These are phyloP conservation scores for Eumacrocentrus americanus DNA, from an alignment of 2,888 invertebrate genomes.

Conservation along the genomic window DNA sequence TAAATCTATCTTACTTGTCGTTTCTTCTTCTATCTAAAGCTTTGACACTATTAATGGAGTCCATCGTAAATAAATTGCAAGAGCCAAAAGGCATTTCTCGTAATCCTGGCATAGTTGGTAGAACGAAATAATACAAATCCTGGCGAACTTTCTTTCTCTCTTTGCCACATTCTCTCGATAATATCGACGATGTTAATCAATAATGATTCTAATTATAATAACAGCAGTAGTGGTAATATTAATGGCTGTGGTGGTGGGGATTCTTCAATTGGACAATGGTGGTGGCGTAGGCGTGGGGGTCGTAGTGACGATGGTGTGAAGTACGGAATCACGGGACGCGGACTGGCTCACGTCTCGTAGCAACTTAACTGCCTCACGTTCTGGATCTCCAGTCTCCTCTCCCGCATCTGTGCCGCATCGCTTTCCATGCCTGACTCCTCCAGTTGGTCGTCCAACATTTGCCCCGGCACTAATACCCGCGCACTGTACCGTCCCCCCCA, in stretches of 20 bases:
- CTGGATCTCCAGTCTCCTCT: constrained; percentile 35
- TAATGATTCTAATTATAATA: constrained; percentile 45
- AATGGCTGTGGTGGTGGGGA: constrained; percentile 28
- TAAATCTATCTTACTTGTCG: not conserved
- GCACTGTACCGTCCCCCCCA: constrained; percentile 64
- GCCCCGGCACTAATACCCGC: constrained; percentile 52
- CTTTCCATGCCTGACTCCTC: constrained; percentile 30
- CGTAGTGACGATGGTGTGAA: constrained; percentile 59
- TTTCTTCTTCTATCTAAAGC: not conserved
- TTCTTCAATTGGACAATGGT: constrained; percentile 52
- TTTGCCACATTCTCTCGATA: no score
- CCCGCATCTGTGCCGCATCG: constrained; percentile 16
- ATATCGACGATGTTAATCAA: constrained; percentile 45
- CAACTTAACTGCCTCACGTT: constrained; percentile 68
- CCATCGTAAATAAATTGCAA: no score
- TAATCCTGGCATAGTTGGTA: no score
- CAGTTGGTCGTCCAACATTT: constrained; percentile 25
- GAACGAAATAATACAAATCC: not conserved
- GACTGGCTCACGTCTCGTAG: constrained; percentile 70
- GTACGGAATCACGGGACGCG: constrained; percentile 69
- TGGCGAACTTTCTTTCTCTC: not conserved
- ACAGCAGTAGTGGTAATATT: constrained; percentile 37
- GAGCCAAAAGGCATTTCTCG: no score
- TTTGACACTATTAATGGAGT: not conserved
- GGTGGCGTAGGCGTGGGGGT: constrained; percentile 52